Percentiles rank a stretch among this genome's conserved stretches.
phyloP scores from a whole-genome alignment of 2,797 vertebrate genomes.

The Steatocranus sp. region DNA sequence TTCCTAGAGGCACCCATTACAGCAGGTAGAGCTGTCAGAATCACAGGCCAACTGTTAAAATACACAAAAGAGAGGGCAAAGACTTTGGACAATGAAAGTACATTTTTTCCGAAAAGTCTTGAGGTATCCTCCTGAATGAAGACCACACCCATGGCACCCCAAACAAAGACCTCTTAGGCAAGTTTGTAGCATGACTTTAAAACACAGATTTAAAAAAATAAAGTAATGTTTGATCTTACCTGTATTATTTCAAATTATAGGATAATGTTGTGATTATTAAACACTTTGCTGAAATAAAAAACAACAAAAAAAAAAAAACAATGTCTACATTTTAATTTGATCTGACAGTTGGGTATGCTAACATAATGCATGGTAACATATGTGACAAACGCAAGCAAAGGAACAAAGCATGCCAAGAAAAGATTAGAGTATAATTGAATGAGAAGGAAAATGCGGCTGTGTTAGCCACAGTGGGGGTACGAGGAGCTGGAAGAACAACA shows the following conservation, averaged over 20 bases:
- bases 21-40: conserved; percentile 72
- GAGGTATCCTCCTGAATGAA: conserved; percentile 17
- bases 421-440: conserved; percentile 43
- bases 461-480: conserved; percentile 15
- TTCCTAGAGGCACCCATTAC: conserved; percentile 71
- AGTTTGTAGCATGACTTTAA: neutral
- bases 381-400: conserved; percentile 34
- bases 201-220: neutral
- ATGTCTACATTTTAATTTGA: neutral
- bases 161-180: conserved; percentile 9
- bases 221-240: neutral
- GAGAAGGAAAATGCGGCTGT: conserved; percentile 21
- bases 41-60: conserved; percentile 65
- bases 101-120: conserved; percentile 25
- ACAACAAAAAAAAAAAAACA: rapidly evolving
- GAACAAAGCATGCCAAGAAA: conserved; percentile 35
- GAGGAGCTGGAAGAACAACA: conserved; percentile 41
- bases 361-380: conserved; percentile 1
- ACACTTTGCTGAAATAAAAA: neutral
- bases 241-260: neutral
- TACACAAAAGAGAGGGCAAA: conserved; percentile 53
- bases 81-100: conserved; percentile 50
- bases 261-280: neutral
- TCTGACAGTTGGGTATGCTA: neutral
- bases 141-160: conserved; percentile 26